Evolutionary conservation across 1,140 invertebrate genomes (phyloP), one percentile per base, ranked within the genome.

Genomic region (Agrilus planipennis): DNA sequence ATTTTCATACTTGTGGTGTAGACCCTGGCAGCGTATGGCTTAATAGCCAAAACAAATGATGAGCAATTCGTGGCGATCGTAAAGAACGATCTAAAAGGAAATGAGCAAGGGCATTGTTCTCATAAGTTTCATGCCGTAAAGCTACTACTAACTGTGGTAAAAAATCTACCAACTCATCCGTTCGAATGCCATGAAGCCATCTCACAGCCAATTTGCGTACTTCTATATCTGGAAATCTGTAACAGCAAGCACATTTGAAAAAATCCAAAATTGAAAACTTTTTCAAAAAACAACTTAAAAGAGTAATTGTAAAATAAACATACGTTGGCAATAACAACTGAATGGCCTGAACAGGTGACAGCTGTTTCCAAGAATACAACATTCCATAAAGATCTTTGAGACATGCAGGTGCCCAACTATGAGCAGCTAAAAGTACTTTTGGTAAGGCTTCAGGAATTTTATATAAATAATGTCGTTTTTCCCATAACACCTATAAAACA

Each of bases 101-200:
- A 51, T 72, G 70, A 1, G 88, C 79, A 23, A 95, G 65, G 0
- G 85, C 74, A 21, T 88, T 93, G 30, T 83, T 77, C 56, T 95
- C 87, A 53, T 90, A 93, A 0, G 86, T 88, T 62, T 97, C 93
- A 60, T 90, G 89, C 45, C 93, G 89, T 16, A 97, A 64, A 0
- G 89, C 90, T 65, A 97, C 89, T 20, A 95, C 79, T 19, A 98
- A 67, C 55, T 98, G 93, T 1, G 93, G 93, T 41, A 97, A 62
- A 62, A 89, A 89, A 60, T 92, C 83, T 16, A 88, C 79, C 5
- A 98, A 58, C 53, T 92, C 87, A 62, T 97, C 92, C 49, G 81
- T 84, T 4, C 76, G 75, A 45, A 93, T 72, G 16, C 73, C 65
- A 19, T 76, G 70, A 32, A 97, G 76, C 75, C 90, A 86, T 15